Base-by-base conservation (phyloP, 53 echinoderm and acorn worm genomes). In the Hippasteria phrygiana region DNA sequence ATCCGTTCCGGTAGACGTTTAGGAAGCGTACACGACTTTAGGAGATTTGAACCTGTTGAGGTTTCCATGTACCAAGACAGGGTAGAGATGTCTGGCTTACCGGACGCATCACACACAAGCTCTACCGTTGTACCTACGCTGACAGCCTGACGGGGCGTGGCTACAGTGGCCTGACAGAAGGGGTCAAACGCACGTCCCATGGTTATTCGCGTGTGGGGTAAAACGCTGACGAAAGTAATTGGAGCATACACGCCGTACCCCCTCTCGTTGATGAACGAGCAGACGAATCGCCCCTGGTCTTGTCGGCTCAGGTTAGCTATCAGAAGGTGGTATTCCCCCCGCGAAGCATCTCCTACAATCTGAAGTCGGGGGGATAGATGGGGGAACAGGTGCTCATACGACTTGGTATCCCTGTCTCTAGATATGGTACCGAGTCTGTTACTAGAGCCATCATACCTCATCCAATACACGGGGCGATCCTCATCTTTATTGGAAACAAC, bases 221-320 rank as follows among this genome's bases (percentile, higher is more conserved):
- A 41, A 24, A 90, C 83, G 26, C 5, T 36, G 6, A 91, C 40
- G 14, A 66, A 34, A 20, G 83, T 83, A 27, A 69, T 27, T 28
- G 83, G 83, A 24, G 83, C 83, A 48, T 83, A 83, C 31, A 34
- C 46, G 45, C 67, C 67, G 55, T 20, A 91, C 14, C 77, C 67
- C 31, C 43, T n/a, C 31, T 77, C 53, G 39, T 91, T 70, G 6
- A 54, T 32, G 7, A 83, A 83, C 26, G 83, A 54, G 51, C 92
- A 96, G 27, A 88, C 77, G 55, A 91, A 96, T 39, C 77, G 72
- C 29, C 92, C 90, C 29, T 93, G 73, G 27, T 93, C 93, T 0
- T 59, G 27, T 48, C 75, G 4, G 0, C 13, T 62, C 29, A 96
- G 42, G 47, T 96, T 65, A 9, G 42, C 43, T 5, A 96, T 93